Base-by-base conservation (phyloP, 2,797 vertebrate genomes). In the Coranthus polyacanthus region DNA sequence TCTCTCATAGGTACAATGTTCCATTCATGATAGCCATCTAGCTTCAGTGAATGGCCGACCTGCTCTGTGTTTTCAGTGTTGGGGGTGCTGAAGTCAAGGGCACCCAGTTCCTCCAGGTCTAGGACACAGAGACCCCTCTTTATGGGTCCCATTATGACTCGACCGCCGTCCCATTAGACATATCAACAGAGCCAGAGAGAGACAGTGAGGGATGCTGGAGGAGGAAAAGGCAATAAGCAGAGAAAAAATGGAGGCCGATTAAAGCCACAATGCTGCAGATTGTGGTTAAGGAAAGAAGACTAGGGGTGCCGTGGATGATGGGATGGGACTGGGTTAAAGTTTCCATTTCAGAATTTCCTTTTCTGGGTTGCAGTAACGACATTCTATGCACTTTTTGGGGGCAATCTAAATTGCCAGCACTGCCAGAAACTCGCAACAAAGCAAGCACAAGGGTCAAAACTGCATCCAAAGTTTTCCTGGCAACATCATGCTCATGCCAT, bases 1-100 rank as follows among this genome's bases (percentile, higher is more conserved):
- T 92, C 66, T 90, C 75, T 68, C 58, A 5, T 50, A 72, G 72
- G 76, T 83, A 93, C 90, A 92, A 93, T 92, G 92, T 91, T 84
- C 86, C 84, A 93, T 94, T 94, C 93, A 93, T 81, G 80, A 82
- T 51, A 59, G 59, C 71, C 60, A 77, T 85, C 68, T 51, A 69
- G 61, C 62, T 77, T 55, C 72, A 46, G 75, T 76, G 81, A 84
- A 83, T 68, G 74, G 62, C 75, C 72, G 69, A 85, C 79, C 78
- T 67, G 77, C 77, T 68, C 67, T 72, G 45, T 75, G 75, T 66
- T 81, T 75, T 71, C 50, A 62, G 68, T 38, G 63, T 61, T 54
- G 43, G 61, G 78, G 63, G 45, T 59, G 46, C 68, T 22, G 57
- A 68, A 78, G 83, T 86, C 53, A 73, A 81, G 73, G 64, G 66